Percentiles rank a stretch among this genome's conserved stretches.
These are phyloP conservation scores for Nemapogon koenigi DNA, from an alignment of 2,888 invertebrate species.

Conservation along the genomic window DNA sequence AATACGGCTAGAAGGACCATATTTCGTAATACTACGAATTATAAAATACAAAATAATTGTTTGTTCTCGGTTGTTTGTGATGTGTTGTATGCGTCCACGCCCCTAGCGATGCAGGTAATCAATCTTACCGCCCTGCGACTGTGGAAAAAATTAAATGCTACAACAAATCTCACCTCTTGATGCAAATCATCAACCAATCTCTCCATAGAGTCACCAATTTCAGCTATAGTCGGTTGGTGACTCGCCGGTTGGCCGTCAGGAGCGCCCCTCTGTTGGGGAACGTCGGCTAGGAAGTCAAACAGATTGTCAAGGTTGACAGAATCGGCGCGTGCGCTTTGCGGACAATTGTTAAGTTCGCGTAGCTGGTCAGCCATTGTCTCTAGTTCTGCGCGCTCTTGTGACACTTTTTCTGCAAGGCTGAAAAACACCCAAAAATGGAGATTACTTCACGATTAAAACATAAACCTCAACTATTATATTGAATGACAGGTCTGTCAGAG, in stretches of 20 bases:
- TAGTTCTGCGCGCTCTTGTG: conserved; percentile 64
- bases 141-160: too few species aligned
- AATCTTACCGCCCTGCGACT: too few species aligned
- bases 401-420: conserved; percentile 72
- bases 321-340: conserved; percentile 60
- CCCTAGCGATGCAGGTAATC: too few species aligned
- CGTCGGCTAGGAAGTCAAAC: conserved; percentile 88
- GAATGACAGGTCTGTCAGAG: too few species aligned
- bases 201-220: conserved; percentile 86
- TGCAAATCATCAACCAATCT: conserved; percentile 82
- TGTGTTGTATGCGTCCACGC: too few species aligned
- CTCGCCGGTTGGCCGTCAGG: conserved; percentile 58
- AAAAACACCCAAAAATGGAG: too few species aligned
- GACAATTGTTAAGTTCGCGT: conserved; percentile 35
- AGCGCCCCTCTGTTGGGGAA: conserved; percentile 54
- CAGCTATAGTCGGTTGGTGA: conserved; percentile 74
- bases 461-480: too few species aligned
- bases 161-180: conserved; percentile 78
- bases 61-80: too few species aligned
- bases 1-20: too few species aligned
- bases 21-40: too few species aligned
- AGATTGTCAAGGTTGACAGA: conserved; percentile 88
- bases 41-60: too few species aligned
- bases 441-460: too few species aligned
- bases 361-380: conserved; percentile 53